Evolutionary conservation across 2,797 vertebrate species (phyloP).

Genomic region (Hypotaenidia okinawae): DNA sequence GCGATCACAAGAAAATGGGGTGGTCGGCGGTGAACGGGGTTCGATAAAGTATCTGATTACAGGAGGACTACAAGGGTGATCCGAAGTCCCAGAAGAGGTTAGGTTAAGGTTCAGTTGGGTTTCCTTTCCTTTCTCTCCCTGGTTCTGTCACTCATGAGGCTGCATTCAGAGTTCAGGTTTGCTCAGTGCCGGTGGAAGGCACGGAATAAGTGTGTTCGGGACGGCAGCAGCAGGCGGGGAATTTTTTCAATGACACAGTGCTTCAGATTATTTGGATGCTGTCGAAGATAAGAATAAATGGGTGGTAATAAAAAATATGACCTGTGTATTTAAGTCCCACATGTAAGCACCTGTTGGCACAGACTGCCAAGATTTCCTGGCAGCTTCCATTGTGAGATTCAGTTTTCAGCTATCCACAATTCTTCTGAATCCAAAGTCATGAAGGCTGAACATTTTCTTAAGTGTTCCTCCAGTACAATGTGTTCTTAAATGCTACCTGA

Average conservation of each 20-base stretch:
- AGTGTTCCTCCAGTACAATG: neutral
- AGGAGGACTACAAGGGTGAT: neutral
- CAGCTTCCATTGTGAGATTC: neutral
- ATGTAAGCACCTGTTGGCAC: accelerated
- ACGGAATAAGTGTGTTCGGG: accelerated
- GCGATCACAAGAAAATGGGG: accelerated
- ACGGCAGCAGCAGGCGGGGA: accelerated
- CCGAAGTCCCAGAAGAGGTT: too few species aligned
- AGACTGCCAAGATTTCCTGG: neutral
- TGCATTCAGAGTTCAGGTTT: accelerated
- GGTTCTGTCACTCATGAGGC: neutral
- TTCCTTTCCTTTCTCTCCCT: neutral
- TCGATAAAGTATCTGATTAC: accelerated
- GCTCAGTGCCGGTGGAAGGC: neutral
- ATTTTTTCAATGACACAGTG: accelerated
- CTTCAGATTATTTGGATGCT: neutral
- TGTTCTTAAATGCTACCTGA: neutral
- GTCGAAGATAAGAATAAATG: neutral
- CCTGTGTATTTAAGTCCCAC: neutral
- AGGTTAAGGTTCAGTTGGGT: accelerated
- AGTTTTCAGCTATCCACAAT: neutral
- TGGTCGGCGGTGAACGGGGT: too few species aligned
- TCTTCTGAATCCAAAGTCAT: neutral
- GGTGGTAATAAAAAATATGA: neutral
- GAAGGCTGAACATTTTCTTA: neutral